These are phyloP conservation scores for Alcis repandata DNA, from an alignment of 2,888 invertebrate genomes.

Conservation along the genomic window DNA sequence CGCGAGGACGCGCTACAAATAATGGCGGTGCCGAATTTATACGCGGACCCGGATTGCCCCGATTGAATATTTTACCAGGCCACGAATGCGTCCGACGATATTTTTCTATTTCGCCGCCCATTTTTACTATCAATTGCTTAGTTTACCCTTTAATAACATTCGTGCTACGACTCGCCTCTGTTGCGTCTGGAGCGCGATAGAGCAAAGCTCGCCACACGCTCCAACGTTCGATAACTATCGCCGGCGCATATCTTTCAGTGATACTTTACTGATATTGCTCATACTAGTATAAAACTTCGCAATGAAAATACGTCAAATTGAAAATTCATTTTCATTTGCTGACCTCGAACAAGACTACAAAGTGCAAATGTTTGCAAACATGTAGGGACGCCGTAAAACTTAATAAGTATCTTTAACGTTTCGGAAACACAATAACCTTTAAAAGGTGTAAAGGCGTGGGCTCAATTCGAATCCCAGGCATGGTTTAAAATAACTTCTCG, in stretches of 20 bases:
- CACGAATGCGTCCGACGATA: conserved; percentile 83
- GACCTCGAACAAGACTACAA: conserved; percentile 41
- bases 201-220: conserved; percentile 43
- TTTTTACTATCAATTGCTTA: conserved; percentile 86
- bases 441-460: conserved; percentile 84
- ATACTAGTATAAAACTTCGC: not conserved
- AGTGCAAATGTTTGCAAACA: conserved; percentile 51
- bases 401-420: conserved; percentile 68
- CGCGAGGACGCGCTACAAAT: conserved; percentile 84
- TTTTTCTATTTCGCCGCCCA: conserved; percentile 84
- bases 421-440: conserved; percentile 84
- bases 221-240: conserved; percentile 43
- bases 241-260: not conserved
- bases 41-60: conserved; percentile 84
- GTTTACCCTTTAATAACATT: conserved; percentile 83
- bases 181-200: conserved; percentile 46
- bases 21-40: conserved; percentile 83
- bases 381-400: conserved; percentile 33
- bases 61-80: conserved; percentile 86
- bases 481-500: conserved; percentile 83
- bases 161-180: conserved; percentile 62
- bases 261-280: not conserved
- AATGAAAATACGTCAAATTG: not conserved
- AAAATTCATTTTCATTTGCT: conserved; percentile 15
- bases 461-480: conserved; percentile 73